Evolutionary conservation across 2,888 invertebrate species (phyloP).

Genomic region (Drosophila subquinaria): DNA sequence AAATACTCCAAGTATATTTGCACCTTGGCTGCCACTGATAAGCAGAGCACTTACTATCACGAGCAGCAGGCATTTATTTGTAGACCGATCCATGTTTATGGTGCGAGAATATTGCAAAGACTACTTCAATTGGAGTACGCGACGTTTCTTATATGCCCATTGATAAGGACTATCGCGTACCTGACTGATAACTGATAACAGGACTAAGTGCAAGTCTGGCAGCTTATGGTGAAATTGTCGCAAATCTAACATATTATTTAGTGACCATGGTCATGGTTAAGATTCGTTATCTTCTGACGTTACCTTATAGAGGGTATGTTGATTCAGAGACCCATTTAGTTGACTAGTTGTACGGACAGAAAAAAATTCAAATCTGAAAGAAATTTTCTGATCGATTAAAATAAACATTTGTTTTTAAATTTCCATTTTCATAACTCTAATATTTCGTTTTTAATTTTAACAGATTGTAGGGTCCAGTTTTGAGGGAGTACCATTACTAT

Average conservation of each 20-base stretch:
- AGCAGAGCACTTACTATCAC: slow-evolving; percentile 12
- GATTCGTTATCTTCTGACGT: neutral
- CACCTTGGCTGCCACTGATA: slow-evolving; percentile 43
- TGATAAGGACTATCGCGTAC: slow-evolving; percentile 17
- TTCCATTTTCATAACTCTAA: too few species aligned
- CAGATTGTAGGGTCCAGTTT: too few species aligned
- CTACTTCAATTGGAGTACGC: neutral
- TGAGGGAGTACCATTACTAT: too few species aligned
- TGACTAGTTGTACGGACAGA: too few species aligned
- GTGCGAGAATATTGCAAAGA: neutral
- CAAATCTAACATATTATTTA: neutral
- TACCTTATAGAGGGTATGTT: neutral
- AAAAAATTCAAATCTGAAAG: too few species aligned
- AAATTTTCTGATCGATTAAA: too few species aligned
- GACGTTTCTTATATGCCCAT: slow-evolving; percentile 15
- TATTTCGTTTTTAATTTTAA: too few species aligned
- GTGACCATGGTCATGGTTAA: slow-evolving; percentile 28
- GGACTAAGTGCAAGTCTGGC: neutral
- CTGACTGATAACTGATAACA: slow-evolving; percentile 28
- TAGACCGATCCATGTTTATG: slow-evolving; percentile 21
- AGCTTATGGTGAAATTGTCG: slow-evolving; percentile 24
- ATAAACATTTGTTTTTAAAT: too few species aligned
- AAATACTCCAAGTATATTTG: slow-evolving; percentile 82
- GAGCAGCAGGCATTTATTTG: slow-evolving; percentile 9
- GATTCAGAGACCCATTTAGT: neutral